phyloP scores from a whole-genome alignment of 2,113 vertebrate genomes.

The Crocuta crocuta region DNA sequence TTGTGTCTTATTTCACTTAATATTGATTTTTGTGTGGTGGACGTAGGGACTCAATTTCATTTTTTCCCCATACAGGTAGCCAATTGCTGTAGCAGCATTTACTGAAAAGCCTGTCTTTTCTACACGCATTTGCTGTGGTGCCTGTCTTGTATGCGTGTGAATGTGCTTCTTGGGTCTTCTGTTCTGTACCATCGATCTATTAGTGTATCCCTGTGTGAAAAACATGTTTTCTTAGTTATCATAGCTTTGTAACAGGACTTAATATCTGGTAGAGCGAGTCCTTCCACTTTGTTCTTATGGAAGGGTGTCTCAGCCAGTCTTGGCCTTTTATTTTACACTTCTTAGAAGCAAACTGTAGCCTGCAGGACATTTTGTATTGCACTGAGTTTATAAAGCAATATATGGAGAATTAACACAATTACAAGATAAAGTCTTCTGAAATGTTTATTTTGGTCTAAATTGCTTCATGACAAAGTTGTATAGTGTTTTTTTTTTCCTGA shows the following conservation, averaged over 20 bases:
- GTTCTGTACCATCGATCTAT: neutral
- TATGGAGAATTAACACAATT: neutral
- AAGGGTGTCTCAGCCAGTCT: neutral
- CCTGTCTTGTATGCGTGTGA: neutral
- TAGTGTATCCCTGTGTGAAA: neutral
- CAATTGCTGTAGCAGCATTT: neutral
- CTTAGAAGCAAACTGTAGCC: neutral
- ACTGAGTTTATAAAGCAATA: neutral
- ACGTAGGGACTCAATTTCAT: neutral
- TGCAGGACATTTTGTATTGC: neutral
- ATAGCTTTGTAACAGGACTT: neutral
- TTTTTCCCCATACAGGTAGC: neutral
- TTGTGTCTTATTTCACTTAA: neutral
- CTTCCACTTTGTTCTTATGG: neutral
- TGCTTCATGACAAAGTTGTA: neutral
- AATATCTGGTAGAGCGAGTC: neutral
- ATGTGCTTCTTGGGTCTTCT: neutral
- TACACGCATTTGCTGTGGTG: neutral
- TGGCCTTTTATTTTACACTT: neutral
- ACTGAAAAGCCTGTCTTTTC: neutral
- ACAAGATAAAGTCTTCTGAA: neutral
- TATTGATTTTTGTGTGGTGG: slow-evolving; percentile 1
- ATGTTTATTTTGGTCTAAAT: neutral
- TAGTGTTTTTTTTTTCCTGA: neutral
- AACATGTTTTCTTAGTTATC: slow-evolving; percentile 16